A percentile compares a stretch with the other conserved stretches of the same genome.
Conservation (phyloP, 2,113 vertebrate species). For the Malurus alboscapulatus region DNA sequence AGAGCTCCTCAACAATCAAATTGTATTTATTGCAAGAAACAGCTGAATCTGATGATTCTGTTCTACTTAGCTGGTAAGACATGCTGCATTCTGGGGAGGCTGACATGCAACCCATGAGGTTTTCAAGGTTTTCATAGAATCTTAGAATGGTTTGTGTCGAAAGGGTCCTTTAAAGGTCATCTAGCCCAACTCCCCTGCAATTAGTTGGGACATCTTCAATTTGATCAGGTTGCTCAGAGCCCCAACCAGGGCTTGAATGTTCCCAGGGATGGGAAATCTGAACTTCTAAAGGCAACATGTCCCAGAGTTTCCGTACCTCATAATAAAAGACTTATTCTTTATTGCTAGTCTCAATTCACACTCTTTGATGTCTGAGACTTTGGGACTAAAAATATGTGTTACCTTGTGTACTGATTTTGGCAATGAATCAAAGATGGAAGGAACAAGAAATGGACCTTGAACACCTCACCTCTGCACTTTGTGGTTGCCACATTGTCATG, state of each 20-base stretch:
- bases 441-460: not conserved
- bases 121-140: not conserved
- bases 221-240: not conserved
- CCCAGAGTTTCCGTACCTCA: too few species aligned
- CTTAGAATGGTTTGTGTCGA: not conserved
- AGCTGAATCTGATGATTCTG: not conserved
- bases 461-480: not conserved
- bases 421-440: not conserved
- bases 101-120: not conserved
- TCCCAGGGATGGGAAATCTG: not conserved
- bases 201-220: not conserved
- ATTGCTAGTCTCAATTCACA: not conserved
- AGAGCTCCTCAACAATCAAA: not conserved
- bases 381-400: not conserved
- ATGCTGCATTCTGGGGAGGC: not conserved
- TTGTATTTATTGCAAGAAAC: not conserved
- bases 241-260: not conserved
- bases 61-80: not conserved
- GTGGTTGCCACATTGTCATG: not conserved
- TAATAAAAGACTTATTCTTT: not conserved
- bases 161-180: not conserved
- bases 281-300: rapidly evolving
- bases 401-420: not conserved
- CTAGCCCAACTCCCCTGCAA: not conserved
- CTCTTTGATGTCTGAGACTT: too few species aligned